A percentile compares a stretch with the other conserved stretches of the same genome.
These are phyloP conservation scores for Colius striatus DNA, from an alignment of 2,113 vertebrate species.

Conservation along the genomic window DNA sequence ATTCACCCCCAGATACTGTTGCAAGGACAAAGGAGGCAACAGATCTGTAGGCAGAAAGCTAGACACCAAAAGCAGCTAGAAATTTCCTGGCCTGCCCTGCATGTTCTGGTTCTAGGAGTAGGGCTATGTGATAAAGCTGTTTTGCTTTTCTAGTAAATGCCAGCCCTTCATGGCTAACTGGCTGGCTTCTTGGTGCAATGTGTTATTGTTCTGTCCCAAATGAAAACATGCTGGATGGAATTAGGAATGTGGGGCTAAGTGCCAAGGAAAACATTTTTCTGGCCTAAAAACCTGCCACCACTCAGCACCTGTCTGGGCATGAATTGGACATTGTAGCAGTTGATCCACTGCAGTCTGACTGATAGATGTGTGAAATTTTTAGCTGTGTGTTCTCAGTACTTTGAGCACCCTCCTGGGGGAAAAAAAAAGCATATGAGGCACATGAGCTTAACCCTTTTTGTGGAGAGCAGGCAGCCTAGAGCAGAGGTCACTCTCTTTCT, in stretches of 20 bases:
- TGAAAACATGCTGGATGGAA: constrained; percentile 21
- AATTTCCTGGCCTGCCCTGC: background rate
- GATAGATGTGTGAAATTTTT: constrained; percentile 34
- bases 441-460: constrained; percentile 22
- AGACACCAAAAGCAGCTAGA: background rate
- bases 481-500: background rate
- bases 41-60: background rate
- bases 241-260: background rate
- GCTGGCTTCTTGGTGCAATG: background rate
- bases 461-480: background rate
- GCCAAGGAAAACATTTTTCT: constrained; percentile 55
- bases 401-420: constrained; percentile 32
- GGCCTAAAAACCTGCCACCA: background rate
- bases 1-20: background rate
- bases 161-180: constrained; percentile 16
- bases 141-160: constrained; percentile 41
- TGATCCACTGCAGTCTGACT: background rate
- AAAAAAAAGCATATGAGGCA: background rate
- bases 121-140: background rate
- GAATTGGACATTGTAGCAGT: constrained; percentile 28
- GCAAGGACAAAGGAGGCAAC: background rate
- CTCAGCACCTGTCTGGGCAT: constrained; percentile 17
- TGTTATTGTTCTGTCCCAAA: constrained; percentile 22
- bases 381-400: constrained; percentile 35
- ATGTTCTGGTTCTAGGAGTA: background rate